Conservation (phyloP, 2,113 vertebrate species). For the Rattus rattus region DNA sequence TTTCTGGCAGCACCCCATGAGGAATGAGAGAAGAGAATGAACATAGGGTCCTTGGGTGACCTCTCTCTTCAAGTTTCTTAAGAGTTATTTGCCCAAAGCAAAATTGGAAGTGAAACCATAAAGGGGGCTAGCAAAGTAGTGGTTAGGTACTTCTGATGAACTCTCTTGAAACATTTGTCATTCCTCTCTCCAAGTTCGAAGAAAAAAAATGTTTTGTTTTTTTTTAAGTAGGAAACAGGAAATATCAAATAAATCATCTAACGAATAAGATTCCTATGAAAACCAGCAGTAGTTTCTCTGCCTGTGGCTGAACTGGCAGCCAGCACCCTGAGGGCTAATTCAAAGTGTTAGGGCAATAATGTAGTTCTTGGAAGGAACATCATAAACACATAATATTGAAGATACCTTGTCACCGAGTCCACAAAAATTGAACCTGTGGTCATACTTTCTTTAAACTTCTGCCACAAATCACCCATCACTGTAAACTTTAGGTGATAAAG, state of each 20-base stretch:
- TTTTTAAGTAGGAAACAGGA: not conserved
- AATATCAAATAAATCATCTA: slow-evolving; percentile 16
- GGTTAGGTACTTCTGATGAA: not conserved
- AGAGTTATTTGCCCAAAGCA: slow-evolving; percentile 8
- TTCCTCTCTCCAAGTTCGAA: not conserved
- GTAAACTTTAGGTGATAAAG: slow-evolving; percentile 31
- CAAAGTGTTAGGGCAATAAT: slow-evolving; percentile 10
- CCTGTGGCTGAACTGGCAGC: not conserved
- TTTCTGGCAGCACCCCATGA: not conserved
- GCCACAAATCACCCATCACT: not conserved
- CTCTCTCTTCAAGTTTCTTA: not conserved
- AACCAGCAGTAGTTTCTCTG: not conserved
- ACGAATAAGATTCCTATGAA: not conserved
- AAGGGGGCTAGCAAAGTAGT: not conserved
- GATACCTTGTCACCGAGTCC: not conserved
- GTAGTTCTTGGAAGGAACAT: not conserved
- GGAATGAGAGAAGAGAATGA: not conserved
- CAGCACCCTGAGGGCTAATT: not conserved
- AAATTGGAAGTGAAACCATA: not conserved
- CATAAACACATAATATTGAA: slow-evolving; percentile 31
- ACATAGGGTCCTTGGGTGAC: not conserved
- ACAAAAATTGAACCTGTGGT: slow-evolving; percentile 13
- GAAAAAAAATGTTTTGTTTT: slow-evolving; percentile 33
- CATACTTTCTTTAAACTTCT: slow-evolving; percentile 1
- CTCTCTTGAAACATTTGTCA: not conserved